Evolutionary conservation across 1,140 invertebrate genomes (phyloP).

Genomic region (Druon quercuslanigerum): DNA sequence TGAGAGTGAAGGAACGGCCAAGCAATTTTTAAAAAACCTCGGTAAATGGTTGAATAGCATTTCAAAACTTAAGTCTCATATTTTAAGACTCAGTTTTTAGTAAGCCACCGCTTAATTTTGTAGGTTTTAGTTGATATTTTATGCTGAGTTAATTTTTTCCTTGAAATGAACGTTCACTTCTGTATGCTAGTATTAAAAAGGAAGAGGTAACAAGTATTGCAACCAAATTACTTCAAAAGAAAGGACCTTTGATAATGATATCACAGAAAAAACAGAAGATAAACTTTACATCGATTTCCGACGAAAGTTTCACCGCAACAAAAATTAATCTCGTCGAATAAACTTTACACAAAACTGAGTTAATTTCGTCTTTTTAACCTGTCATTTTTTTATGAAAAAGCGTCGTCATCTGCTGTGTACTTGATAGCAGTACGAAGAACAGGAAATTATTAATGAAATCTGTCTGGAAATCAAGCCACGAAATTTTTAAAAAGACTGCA

Average conservation of each 20-base stretch:
- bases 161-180: neutral
- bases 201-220: neutral
- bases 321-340: no score
- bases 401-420: no score
- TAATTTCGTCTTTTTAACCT: no score
- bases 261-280: no score
- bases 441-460: no score
- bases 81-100: neutral
- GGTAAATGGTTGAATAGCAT: neutral
- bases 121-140: neutral
- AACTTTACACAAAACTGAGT: no score
- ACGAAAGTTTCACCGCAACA: no score
- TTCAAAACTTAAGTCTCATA: constrained; percentile 12
- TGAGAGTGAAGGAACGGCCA: neutral
- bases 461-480: no score
- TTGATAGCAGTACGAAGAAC: no score
- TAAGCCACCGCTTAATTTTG: neutral
- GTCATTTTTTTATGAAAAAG: no score
- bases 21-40: neutral
- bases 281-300: no score
- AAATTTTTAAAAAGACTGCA: no score
- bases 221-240: neutral
- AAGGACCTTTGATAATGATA: neutral
- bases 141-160: neutral
- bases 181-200: neutral